Percentiles rank a stretch among this genome's conserved stretches.
phyloP scores from a whole-genome alignment of 2,113 vertebrate species.

The Hepsetus odoe region DNA sequence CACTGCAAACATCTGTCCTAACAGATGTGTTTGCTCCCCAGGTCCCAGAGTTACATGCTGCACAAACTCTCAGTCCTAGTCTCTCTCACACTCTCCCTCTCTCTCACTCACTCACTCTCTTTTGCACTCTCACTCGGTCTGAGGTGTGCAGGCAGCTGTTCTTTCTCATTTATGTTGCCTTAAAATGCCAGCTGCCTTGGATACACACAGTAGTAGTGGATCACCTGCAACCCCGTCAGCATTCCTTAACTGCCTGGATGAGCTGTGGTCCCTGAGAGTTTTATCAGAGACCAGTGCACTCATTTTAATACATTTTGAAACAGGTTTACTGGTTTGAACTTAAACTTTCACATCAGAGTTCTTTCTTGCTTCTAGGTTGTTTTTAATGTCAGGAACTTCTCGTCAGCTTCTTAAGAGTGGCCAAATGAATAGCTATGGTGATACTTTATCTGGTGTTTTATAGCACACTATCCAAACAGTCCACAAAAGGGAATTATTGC shows the following conservation, averaged over 20 bases:
- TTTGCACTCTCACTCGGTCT: constrained; percentile 1
- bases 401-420: no score
- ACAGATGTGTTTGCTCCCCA: constrained; percentile 50
- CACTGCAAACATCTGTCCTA: constrained; percentile 48
- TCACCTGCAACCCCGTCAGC: constrained; percentile 26
- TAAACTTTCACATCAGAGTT: no score
- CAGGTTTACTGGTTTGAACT: no score
- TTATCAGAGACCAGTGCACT: neutral
- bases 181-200: constrained; percentile 20
- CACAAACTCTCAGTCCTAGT: constrained; percentile 21
- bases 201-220: constrained; percentile 22
- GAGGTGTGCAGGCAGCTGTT: constrained; percentile 23
- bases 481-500: no score
- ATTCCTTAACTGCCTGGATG: constrained; percentile 35
- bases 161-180: constrained; percentile 31
- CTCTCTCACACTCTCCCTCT: neutral
- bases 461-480: no score
- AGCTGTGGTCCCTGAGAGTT: constrained; percentile 24
- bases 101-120: neutral
- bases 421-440: no score
- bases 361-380: no score
- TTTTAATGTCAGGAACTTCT: no score
- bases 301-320: neutral
- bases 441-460: no score
- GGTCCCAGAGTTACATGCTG: constrained; percentile 21